Percentiles rank a stretch among this genome's conserved stretches.
Conservation (phyloP, 2,113 vertebrate genomes). For the Archilochus colubris region DNA sequence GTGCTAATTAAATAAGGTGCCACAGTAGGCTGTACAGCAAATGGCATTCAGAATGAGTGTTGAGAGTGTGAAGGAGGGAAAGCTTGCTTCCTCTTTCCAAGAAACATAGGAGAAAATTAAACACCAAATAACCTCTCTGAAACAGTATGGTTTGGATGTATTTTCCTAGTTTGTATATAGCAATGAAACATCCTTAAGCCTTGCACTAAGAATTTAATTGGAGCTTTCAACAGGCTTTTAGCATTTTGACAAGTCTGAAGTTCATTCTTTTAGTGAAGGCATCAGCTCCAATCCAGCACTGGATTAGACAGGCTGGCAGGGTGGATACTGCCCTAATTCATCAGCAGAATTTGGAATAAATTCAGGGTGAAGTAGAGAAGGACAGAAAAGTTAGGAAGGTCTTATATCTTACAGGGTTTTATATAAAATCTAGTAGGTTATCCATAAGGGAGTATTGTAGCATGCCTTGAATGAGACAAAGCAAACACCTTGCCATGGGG, state of each 20-base stretch:
- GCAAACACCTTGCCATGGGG: not conserved
- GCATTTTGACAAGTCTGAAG: not conserved
- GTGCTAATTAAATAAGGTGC: slow-evolving; percentile 42
- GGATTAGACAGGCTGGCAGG: accelerated
- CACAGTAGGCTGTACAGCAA: not conserved
- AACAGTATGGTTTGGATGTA: not conserved
- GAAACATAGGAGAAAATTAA: not conserved
- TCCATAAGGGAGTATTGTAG: not conserved
- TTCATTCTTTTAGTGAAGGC: not conserved
- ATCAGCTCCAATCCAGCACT: not conserved
- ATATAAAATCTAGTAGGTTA: not conserved
- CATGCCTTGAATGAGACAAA: not conserved
- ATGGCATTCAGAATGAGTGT: not conserved
- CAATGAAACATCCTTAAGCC: not conserved
- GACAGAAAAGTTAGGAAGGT: not conserved
- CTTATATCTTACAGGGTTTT: not conserved
- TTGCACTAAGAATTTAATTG: not conserved
- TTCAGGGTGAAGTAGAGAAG: not conserved
- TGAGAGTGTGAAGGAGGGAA: slow-evolving; percentile 30
- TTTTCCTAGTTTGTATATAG: not conserved
- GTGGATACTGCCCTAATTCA: not conserved
- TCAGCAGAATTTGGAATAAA: not conserved
- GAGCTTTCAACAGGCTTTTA: not conserved
- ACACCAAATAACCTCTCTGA: not conserved
- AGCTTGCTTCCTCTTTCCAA: slow-evolving; percentile 16